These are phyloP conservation scores for Rhaphigaster nebulosa DNA, from an alignment of 2,888 invertebrate species.

Conservation along the genomic window DNA sequence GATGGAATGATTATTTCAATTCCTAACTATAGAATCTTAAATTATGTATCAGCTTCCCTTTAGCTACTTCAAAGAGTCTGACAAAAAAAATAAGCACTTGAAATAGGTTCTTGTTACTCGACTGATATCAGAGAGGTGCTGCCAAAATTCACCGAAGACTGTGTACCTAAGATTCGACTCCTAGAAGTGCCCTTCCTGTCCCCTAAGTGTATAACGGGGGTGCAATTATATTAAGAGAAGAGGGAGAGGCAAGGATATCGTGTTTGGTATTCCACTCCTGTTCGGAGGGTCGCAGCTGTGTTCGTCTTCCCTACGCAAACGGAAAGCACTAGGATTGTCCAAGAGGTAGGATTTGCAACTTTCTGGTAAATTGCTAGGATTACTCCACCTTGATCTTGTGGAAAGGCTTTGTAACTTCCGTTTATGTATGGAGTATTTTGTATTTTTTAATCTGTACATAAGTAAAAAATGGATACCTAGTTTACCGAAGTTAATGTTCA, in stretches of 20 bases:
- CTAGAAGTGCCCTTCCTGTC: background rate
- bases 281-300: conserved; percentile 39
- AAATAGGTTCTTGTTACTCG: background rate
- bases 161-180: background rate
- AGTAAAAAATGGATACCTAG: too few relatives aligned
- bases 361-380: background rate
- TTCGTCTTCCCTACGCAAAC: background rate
- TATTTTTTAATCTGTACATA: too few relatives aligned
- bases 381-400: background rate
- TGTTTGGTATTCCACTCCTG: conserved; percentile 27
- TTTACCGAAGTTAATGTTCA: too few relatives aligned
- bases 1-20: background rate
- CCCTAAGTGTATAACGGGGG: background rate
- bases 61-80: background rate
- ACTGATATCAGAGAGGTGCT: background rate
- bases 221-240: conserved; percentile 31
- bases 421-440: too few relatives aligned
- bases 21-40: background rate
- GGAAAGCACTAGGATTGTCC: background rate
- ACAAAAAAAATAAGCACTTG: background rate
- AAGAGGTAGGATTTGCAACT: background rate
- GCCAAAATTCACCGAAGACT: background rate
- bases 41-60: background rate
- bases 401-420: background rate
- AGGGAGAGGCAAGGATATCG: conserved; percentile 6